phyloP scores from a whole-genome alignment of 2,113 vertebrate species.

The Labeo rohita region DNA sequence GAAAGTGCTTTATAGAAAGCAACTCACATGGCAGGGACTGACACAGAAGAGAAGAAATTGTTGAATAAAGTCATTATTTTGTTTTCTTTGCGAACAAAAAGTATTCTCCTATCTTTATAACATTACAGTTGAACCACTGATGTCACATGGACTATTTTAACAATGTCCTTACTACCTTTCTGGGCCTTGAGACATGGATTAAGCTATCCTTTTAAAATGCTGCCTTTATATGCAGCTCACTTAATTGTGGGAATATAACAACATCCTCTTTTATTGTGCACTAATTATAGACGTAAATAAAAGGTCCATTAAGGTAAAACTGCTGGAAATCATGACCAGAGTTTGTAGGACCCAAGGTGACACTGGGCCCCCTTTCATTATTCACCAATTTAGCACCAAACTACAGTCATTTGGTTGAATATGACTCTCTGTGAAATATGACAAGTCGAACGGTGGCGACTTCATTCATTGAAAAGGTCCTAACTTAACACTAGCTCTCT shows the following conservation, averaged over 20 bases:
- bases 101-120: too few species aligned
- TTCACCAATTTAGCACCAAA: slow-evolving; percentile 29
- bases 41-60: too few species aligned
- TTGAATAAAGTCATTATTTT: too few species aligned
- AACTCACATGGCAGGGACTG: background rate
- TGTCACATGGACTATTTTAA: too few species aligned
- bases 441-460: slow-evolving; percentile 36
- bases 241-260: background rate
- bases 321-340: background rate
- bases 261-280: background rate
- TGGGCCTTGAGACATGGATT: too few species aligned
- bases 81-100: too few species aligned
- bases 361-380: slow-evolving; percentile 30
- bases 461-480: background rate
- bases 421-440: slow-evolving; percentile 34
- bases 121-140: too few species aligned
- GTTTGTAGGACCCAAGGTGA: slow-evolving; percentile 6
- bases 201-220: background rate
- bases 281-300: background rate
- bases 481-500: slow-evolving; percentile 20
- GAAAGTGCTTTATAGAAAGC: background rate
- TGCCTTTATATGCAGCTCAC: background rate
- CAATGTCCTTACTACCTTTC: too few species aligned
- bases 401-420: slow-evolving; percentile 29
- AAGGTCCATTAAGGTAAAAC: background rate